phyloP scores from a whole-genome alignment of 1,140 invertebrate species.

The Lepidurus arcticus region DNA sequence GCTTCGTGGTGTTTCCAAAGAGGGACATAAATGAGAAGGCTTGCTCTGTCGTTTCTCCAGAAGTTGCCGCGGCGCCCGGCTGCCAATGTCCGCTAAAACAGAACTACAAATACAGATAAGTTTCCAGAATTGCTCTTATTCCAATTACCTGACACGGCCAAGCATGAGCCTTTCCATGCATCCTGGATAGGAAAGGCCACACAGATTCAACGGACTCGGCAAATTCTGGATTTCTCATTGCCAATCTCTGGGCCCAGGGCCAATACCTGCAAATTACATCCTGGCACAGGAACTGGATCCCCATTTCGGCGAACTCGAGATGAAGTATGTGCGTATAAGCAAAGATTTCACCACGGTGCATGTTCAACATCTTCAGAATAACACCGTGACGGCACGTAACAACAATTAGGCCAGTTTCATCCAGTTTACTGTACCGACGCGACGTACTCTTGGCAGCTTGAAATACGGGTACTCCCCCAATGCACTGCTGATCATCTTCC shows the following conservation, averaged over 20 bases:
- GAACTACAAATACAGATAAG: background rate
- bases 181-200: slow-evolving; percentile 22
- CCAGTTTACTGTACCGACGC: slow-evolving; percentile 5
- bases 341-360: slow-evolving; percentile 27
- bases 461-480: slow-evolving; percentile 16
- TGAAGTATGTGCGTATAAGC: slow-evolving; percentile 18
- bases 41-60: too few species aligned
- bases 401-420: background rate
- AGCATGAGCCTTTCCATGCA: slow-evolving; percentile 3
- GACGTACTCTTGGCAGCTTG: background rate
- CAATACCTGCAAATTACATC: slow-evolving; percentile 24
- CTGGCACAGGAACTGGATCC: background rate
- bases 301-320: background rate
- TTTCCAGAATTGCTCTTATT: background rate
- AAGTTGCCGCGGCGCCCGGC: too few species aligned
- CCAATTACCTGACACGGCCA: slow-evolving; percentile 11
- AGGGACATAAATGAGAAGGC: too few species aligned
- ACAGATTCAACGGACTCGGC: background rate
- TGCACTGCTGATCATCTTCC: background rate
- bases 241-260: slow-evolving; percentile 10
- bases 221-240: background rate
- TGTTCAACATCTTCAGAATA: slow-evolving; percentile 27
- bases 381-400: slow-evolving; percentile 26
- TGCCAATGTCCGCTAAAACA: background rate
- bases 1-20: too few species aligned